These are phyloP conservation scores for Mayetiola destructor DNA, from an alignment of 2,888 invertebrate species.

Conservation along the genomic window DNA sequence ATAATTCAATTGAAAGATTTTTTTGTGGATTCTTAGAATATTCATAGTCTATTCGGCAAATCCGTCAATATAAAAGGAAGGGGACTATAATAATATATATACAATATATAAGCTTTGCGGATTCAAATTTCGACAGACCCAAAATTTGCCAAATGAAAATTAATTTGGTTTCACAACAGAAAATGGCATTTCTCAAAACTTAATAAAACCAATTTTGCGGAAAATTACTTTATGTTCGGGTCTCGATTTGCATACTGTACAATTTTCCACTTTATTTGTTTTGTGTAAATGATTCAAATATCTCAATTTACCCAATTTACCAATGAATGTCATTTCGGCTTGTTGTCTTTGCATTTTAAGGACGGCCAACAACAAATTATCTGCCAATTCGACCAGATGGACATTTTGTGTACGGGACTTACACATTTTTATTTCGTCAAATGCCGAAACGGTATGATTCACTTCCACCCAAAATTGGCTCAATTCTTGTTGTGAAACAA, in stretches of 20 bases:
- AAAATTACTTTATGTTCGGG: conserved; percentile 44
- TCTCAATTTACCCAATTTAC: conserved; percentile 41
- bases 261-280: conserved; percentile 44
- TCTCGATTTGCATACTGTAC: conserved; percentile 51
- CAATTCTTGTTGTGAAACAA: conserved; percentile 26
- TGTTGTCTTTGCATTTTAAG: conserved; percentile 15
- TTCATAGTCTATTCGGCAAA: too few relatives aligned
- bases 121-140: too few relatives aligned
- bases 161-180: too few relatives aligned
- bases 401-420: conserved; percentile 40
- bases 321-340: conserved; percentile 22
- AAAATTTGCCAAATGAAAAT: too few relatives aligned
- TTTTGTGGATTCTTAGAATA: too few relatives aligned
- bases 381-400: conserved; percentile 7
- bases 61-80: too few relatives aligned
- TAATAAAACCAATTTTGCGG: too few relatives aligned
- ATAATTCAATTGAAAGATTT: too few relatives aligned
- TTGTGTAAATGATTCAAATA: conserved; percentile 48
- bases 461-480: conserved; percentile 34
- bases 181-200: too few relatives aligned
- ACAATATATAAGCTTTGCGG: too few relatives aligned
- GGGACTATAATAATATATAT: too few relatives aligned
- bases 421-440: conserved; percentile 60
- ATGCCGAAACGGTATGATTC: conserved; percentile 38
- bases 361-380: too few relatives aligned